phyloP scores from a whole-genome alignment of 30 jellyfish, hydroid and myxozoan genomes.

The Sanderia malayensis region DNA sequence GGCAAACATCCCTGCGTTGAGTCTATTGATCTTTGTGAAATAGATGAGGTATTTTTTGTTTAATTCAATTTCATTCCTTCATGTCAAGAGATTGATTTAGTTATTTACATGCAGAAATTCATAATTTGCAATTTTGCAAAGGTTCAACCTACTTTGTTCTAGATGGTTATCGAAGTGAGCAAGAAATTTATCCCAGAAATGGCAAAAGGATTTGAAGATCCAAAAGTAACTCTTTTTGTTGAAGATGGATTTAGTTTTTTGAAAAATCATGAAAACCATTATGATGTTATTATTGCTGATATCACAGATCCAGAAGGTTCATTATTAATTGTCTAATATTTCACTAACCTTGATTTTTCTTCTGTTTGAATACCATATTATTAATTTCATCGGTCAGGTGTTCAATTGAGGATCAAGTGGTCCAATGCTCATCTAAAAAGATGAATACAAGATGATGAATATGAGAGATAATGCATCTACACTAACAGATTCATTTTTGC shows the following conservation, averaged over 20 bases:
- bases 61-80: neutral
- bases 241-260: slow-evolving; percentile 60
- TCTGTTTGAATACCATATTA: too few relatives aligned
- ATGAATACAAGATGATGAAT: too few relatives aligned
- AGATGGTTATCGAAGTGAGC: slow-evolving; percentile 77
- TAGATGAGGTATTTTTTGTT: slow-evolving; percentile 58
- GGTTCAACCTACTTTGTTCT: too few relatives aligned
- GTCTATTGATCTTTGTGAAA: slow-evolving; percentile 63
- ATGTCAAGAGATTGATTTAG: neutral
- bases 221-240: slow-evolving; percentile 33
- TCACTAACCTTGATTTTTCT: neutral
- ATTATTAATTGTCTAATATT: neutral
- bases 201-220: slow-evolving; percentile 63
- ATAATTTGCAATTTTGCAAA: too few relatives aligned
- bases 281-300: slow-evolving; percentile 80
- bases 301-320: slow-evolving; percentile 83
- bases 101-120: too few relatives aligned
- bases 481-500: too few relatives aligned
- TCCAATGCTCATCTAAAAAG: too few relatives aligned
- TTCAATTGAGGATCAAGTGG: too few relatives aligned
- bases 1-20: slow-evolving; percentile 70
- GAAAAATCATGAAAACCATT: slow-evolving; percentile 23
- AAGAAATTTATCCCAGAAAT: slow-evolving; percentile 56
- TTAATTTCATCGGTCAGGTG: too few relatives aligned
- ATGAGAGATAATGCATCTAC: too few relatives aligned